Conservation (phyloP, 2,113 vertebrate species). For the Corythornis madagascariensis region DNA sequence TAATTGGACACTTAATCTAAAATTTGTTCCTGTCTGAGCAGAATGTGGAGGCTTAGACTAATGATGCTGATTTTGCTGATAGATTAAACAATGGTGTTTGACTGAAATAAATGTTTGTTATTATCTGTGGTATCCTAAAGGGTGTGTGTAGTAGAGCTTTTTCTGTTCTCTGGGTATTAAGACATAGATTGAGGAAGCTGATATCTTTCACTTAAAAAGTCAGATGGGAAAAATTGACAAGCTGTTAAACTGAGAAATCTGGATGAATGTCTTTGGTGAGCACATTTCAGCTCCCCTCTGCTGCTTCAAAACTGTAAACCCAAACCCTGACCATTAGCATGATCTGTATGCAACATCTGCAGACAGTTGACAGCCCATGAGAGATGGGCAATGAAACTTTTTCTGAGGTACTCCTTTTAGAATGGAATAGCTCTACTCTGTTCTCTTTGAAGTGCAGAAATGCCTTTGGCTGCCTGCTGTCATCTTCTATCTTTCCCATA, state of each 20-base stretch:
- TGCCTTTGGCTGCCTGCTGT: neutral
- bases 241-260: neutral
- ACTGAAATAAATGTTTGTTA: conserved; percentile 44
- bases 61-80: conserved; percentile 46
- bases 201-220: neutral
- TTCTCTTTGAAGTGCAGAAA: neutral
- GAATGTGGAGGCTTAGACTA: conserved; percentile 13
- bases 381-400: neutral
- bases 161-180: neutral
- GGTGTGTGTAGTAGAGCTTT: neutral
- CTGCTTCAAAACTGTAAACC: neutral
- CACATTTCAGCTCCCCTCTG: neutral
- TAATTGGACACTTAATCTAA: conserved; percentile 44
- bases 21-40: conserved; percentile 34
- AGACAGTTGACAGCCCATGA: neutral
- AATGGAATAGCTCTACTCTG: neutral
- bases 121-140: conserved; percentile 17
- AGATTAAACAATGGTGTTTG: conserved; percentile 14
- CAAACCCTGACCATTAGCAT: accelerated
- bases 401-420: neutral
- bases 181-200: neutral
- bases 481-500: neutral
- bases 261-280: neutral
- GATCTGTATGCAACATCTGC: neutral
- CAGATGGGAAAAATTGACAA: neutral